Conservation (phyloP, 2,113 vertebrate genomes). For the Thermophis baileyi region DNA sequence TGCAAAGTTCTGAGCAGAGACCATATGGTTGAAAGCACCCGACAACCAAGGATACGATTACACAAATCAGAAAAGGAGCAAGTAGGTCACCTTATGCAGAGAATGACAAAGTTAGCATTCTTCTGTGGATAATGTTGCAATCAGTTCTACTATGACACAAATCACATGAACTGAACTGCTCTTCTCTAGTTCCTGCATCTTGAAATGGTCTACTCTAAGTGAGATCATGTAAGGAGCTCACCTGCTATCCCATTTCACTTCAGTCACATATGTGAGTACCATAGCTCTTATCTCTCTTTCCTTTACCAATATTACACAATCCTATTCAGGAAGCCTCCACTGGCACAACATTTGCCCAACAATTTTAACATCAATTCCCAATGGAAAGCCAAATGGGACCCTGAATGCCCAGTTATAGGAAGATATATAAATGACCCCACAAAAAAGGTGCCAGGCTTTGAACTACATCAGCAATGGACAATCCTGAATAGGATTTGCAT, state of each 20-base stretch:
- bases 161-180: slow-evolving; percentile 48
- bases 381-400: too few species aligned
- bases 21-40: slow-evolving; percentile 48
- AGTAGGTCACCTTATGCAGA: slow-evolving; percentile 68
- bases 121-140: slow-evolving; percentile 55
- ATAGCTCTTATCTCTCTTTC: neutral
- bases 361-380: too few species aligned
- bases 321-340: neutral
- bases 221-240: neutral
- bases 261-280: neutral
- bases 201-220: neutral
- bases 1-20: slow-evolving; percentile 57
- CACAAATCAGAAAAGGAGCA: slow-evolving; percentile 65
- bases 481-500: neutral
- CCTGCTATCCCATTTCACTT: neutral
- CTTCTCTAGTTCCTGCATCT: neutral
- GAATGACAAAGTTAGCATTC: slow-evolving; percentile 64
- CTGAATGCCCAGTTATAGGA: neutral
- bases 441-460: neutral
- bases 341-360: too few species aligned
- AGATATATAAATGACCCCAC: neutral
- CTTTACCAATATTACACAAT: neutral
- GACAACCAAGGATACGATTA: slow-evolving; percentile 46
- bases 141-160: slow-evolving; percentile 52
- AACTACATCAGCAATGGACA: neutral